phyloP scores from a whole-genome alignment of 1,140 invertebrate genomes.

The Drosophila navojoa region DNA sequence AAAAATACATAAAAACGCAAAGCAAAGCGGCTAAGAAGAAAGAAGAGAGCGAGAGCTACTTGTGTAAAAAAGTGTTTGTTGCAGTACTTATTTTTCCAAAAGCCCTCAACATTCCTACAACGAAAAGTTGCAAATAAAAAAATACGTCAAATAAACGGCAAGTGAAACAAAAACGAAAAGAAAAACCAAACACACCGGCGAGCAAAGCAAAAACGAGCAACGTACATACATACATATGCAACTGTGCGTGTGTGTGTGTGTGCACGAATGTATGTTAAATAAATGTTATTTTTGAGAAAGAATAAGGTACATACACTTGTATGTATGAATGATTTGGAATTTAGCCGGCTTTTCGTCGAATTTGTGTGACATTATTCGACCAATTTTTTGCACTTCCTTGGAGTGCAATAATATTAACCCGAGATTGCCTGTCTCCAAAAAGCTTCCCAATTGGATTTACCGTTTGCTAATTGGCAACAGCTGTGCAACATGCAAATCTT shows the following conservation, averaged over 20 bases:
- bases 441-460: slow-evolving; percentile 11
- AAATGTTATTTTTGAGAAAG: slow-evolving; percentile 2
- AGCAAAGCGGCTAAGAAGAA: slow-evolving; percentile 31
- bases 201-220: slow-evolving; percentile 24
- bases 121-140: neutral
- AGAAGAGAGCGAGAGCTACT: slow-evolving; percentile 37
- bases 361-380: slow-evolving; percentile 22
- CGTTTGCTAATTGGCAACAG: slow-evolving; percentile 6
- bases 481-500: slow-evolving; percentile 11
- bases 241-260: neutral
- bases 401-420: slow-evolving; percentile 33
- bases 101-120: slow-evolving; percentile 10
- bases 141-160: slow-evolving; percentile 10
- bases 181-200: slow-evolving; percentile 40
- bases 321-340: slow-evolving; percentile 5
- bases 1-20: slow-evolving; percentile 43
- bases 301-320: neutral
- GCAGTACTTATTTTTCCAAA: slow-evolving; percentile 39
- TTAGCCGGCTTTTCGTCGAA: slow-evolving; percentile 12
- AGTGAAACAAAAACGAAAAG: slow-evolving; percentile 25
- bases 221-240: slow-evolving; percentile 4
- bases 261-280: slow-evolving; percentile 9
- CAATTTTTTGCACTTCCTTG: slow-evolving; percentile 22
- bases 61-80: slow-evolving; percentile 64
- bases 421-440: neutral